Conservation (phyloP, 2,113 vertebrate genomes). For the Hypanus sabinus region DNA sequence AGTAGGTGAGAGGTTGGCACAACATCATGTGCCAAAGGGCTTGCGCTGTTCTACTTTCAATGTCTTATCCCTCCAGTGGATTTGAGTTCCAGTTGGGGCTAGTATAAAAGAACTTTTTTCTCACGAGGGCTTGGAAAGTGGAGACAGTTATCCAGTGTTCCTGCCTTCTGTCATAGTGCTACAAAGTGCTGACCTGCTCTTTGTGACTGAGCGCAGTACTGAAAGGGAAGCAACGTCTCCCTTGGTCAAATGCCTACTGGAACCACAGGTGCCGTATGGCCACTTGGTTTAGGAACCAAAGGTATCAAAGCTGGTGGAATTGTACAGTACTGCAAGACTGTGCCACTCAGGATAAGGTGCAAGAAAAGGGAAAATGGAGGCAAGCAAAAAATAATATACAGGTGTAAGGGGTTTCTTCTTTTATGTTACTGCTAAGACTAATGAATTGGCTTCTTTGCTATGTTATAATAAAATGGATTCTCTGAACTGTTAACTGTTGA, state of each 20-base stretch:
- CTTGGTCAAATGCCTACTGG: no score
- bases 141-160: background rate
- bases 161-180: background rate
- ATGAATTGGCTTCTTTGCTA: no score
- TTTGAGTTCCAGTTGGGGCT: background rate
- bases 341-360: background rate
- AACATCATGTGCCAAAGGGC: no score
- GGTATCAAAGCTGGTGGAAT: background rate
- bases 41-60: background rate
- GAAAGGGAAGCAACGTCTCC: background rate
- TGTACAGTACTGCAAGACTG: background rate
- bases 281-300: background rate
- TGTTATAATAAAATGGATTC: no score
- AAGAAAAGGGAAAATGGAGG: background rate
- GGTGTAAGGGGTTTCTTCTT: no score
- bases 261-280: background rate
- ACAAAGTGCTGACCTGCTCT: background rate
- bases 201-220: background rate
- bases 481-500: no score
- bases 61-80: background rate
- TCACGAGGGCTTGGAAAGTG: background rate
- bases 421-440: no score
- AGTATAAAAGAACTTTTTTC: background rate
- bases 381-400: no score
- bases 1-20: no score